phyloP scores from a whole-genome alignment of 2,113 vertebrate genomes.

The Periophthalmus modestus region DNA sequence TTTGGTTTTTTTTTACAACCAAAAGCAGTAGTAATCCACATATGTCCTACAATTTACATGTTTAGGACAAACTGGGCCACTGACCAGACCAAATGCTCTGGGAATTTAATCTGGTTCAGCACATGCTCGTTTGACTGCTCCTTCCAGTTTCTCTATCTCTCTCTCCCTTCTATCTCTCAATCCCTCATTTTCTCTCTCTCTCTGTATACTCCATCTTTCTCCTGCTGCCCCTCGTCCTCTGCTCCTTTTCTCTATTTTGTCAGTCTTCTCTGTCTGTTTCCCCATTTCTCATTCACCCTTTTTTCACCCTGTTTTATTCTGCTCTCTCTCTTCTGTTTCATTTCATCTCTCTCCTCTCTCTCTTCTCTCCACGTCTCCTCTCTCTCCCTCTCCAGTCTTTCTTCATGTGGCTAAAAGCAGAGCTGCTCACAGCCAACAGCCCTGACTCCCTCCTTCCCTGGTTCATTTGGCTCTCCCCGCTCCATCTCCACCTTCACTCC shows the following conservation, averaged over 20 bases:
- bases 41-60: not conserved
- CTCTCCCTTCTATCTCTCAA: conserved; percentile 9
- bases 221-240: too few relatives aligned
- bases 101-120: conserved; percentile 4
- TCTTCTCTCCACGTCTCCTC: not conserved
- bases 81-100: conserved; percentile 2
- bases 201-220: not conserved
- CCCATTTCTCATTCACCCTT: too few relatives aligned
- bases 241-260: not conserved
- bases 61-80: not conserved
- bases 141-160: conserved; percentile 16
- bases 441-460: conserved; percentile 34
- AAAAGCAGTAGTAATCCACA: not conserved
- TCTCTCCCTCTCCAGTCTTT: conserved; percentile 3
- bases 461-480: conserved; percentile 46
- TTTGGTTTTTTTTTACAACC: too few relatives aligned
- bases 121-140: conserved; percentile 22
- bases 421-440: conserved; percentile 34
- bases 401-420: conserved; percentile 44
- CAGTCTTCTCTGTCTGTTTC: not conserved
- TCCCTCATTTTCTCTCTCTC: too few relatives aligned
- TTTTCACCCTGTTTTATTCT: too few relatives aligned
- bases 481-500: conserved; percentile 56
- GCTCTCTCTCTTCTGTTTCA: not conserved
- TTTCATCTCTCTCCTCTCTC: not conserved